Evolutionary conservation across 2,888 invertebrate genomes (phyloP).

Genomic region (Ophion obscuratus): DNA sequence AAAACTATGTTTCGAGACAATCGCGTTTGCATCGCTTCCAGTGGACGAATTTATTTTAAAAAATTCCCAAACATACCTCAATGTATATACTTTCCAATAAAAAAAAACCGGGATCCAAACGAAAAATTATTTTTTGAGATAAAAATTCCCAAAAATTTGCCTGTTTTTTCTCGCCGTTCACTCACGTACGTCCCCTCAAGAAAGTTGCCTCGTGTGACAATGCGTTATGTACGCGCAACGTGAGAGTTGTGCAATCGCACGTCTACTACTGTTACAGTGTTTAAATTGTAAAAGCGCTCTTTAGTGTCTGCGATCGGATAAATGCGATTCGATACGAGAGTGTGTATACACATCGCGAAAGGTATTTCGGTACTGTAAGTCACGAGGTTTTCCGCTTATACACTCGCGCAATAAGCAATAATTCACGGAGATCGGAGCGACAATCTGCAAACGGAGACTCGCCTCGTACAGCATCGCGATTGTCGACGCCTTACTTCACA

Average conservation of each 20-base stretch:
- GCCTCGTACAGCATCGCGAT: conserved; percentile 5
- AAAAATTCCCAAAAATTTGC: too few species aligned
- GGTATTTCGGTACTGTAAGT: conserved; percentile 19
- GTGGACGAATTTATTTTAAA: too few species aligned
- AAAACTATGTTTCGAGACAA: too few species aligned
- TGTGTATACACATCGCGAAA: neutral
- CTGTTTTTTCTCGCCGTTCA: too few species aligned
- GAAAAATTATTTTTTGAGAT: too few species aligned
- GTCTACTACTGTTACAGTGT: neutral
- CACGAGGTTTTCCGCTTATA: conserved; percentile 11
- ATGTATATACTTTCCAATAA: too few species aligned
- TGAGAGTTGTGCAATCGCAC: neutral
- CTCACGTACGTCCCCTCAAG: neutral
- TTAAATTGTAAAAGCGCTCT: conserved; percentile 15
- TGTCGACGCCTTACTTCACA: conserved; percentile 2
- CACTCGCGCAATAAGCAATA: neutral
- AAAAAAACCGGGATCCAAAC: too few species aligned
- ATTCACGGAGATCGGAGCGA: conserved; percentile 15
- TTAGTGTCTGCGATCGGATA: neutral
- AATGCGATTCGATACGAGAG: neutral
- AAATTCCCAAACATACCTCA: too few species aligned
- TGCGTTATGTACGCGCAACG: neutral
- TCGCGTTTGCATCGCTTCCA: too few species aligned
- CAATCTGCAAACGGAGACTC: conserved; percentile 12
- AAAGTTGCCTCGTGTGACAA: neutral